Evolutionary conservation across 1,140 invertebrate genomes (phyloP), one percentile per base, ranked within the genome.

Genomic region (Palaemon carinicauda): DNA sequence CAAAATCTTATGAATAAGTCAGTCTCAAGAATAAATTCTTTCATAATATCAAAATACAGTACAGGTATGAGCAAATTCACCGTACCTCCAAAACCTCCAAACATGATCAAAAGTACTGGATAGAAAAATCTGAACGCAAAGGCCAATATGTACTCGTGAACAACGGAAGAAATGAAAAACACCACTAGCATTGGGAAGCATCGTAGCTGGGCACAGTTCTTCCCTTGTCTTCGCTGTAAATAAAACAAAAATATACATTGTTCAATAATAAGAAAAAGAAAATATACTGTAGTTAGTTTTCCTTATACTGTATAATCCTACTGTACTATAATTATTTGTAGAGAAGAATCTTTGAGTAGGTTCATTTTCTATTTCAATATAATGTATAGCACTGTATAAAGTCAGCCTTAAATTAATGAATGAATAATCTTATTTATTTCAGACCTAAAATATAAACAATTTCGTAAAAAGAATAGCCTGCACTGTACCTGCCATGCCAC

Each of bases 121-220:
- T 96, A 97, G 91, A 97, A 97, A 90, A 97, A 96, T 24, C 95
- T 93, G 65, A 98, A 95, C 0, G 94, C 93, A 27, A 96, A 93
- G 1, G 94, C 93, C 0, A 98, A 89, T 75, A 98, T 94, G 90
- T 97, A 96, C 91, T 98, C 97, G 90, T 98, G 97, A 78, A 97
- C 94, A 0, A 96, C 86, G 0, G 96, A 94, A 14, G 94, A 94
- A 14, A 94, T 90, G 29, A 93, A 89, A 84, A 95, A 94, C 9
- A 94, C 94, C 51, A 91, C 91, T 0, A 92, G 91, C 91, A 93
- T 93, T 7, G 93, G 90, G 27, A 91, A 53, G 21, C 90, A 85
- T 24, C 82, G 74, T 9, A 86, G 83, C 5, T 56, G 53, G 19
- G 74, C 29, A 52, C 84, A 84, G 7, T 51, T 41, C 31, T 82